These are phyloP conservation scores for Probosciger aterrimus DNA, from an alignment of 2,113 vertebrate genomes.

Conservation along the genomic window DNA sequence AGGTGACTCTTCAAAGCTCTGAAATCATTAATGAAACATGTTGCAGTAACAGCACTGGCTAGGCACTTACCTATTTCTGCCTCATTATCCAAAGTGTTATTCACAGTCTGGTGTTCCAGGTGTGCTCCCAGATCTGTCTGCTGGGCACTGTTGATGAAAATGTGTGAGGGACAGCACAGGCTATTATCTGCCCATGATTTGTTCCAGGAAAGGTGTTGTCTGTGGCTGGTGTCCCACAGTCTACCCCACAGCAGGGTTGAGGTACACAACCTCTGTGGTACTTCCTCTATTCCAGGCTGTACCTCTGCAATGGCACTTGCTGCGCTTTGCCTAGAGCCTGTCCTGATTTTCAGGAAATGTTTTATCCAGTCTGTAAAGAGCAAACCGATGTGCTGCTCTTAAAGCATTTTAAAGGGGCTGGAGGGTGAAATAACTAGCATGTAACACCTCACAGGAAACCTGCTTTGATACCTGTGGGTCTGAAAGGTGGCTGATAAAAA, in stretches of 20 bases:
- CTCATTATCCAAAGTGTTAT: background rate
- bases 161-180: background rate
- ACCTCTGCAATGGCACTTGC: background rate
- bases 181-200: background rate
- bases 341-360: no score
- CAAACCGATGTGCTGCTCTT: background rate
- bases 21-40: background rate
- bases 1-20: background rate
- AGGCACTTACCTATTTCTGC: background rate
- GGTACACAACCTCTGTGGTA: no score
- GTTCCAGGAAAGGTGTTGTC: background rate
- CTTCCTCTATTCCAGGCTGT: background rate
- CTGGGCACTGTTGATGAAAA: background rate
- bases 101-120: background rate
- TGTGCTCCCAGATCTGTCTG: background rate
- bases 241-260: background rate
- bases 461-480: background rate
- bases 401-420: background rate
- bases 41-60: background rate
- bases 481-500: no score
- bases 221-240: background rate
- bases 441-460: background rate
- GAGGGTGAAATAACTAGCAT: background rate
- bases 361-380: background rate
- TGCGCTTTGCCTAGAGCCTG: background rate